phyloP scores from a whole-genome alignment of 2,113 vertebrate species.

The Pelobates fuscus region DNA sequence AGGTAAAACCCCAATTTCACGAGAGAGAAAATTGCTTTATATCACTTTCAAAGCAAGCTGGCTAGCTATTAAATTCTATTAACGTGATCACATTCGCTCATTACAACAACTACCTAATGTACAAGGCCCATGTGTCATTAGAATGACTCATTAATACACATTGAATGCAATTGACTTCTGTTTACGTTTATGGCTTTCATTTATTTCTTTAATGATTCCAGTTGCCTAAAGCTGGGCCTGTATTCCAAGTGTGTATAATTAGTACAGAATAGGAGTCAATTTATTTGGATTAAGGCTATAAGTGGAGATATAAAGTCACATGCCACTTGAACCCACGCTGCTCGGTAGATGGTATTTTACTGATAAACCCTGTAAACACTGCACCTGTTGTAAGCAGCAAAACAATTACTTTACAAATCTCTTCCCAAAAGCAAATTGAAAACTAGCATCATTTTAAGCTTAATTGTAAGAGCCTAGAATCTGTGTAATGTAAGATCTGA shows the following conservation, averaged over 20 bases:
- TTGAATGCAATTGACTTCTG: conserved; percentile 33
- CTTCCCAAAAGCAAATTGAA: background rate
- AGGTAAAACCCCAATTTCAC: too few species aligned
- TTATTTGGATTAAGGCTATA: background rate
- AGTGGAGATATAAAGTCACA: background rate
- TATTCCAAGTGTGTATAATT: conserved; percentile 1
- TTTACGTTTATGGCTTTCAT: conserved; percentile 31
- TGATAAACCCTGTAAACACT: background rate
- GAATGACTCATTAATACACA: conserved; percentile 25
- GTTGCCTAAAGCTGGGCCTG: background rate
- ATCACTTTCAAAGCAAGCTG: background rate
- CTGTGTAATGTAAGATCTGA: background rate
- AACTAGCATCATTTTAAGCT: conserved; percentile 4
- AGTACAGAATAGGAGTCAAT: conserved; percentile 1
- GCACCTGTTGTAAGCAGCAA: conserved; percentile 1
- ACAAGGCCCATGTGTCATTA: background rate
- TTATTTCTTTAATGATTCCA: conserved; percentile 25
- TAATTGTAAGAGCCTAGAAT: background rate
- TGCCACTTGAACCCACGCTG: background rate
- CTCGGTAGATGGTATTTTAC: background rate
- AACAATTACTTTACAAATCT: background rate
- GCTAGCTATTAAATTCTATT: background rate
- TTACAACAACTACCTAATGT: background rate
- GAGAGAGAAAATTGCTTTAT: background rate
- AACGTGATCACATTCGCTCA: background rate